Base-by-base conservation (phyloP, 2,797 vertebrate genomes). In the Cygnus olor region DNA sequence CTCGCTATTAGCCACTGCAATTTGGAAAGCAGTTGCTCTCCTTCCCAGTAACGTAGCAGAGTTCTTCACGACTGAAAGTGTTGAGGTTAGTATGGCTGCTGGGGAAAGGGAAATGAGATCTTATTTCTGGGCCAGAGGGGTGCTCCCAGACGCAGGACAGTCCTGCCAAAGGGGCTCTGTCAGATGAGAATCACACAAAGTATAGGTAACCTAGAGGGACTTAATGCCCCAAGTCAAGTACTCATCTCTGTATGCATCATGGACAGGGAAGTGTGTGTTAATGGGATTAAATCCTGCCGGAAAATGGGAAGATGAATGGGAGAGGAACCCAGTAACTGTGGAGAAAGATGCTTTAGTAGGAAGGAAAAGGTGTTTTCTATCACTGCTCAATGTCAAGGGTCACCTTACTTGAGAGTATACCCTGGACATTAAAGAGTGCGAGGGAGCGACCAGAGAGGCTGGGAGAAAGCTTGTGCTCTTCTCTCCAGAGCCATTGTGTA, bases 181-280 rank as follows among this genome's bases (percentile, higher is more conserved):
- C 27, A 28, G 27, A 10, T 54, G 53, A 53, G 25, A 28, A 28
- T 27, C 27, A 28, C 51, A 28, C 25, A 53, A 53, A 27, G 27
- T 16, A 28, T 15, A 27, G 25, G 25, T 53, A 28, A 27, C 14
- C 25, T 28, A 16, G 27, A 53, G 51, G 51, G 51, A 53, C 27
- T 14, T 51, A 28, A 15, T 16, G 51, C 27, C 51, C 51, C 27
- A 27, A 15, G 34, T 25, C 27, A 24, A 9, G 6, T 11, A 5
- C 20, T 30, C 0, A 0, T 32, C 28, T 14, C 11, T 28, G 20
- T 38, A 19, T 0, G 0, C 9, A 2, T 32, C 14, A 12, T 0
- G 1, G 19, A 72, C n/a, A 30, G 11, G 15, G 34, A 3, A 30
- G 8, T 20, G 16, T 30, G 30, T 63, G 40, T 14, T 27, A 32